Conservation (phyloP, 2,888 invertebrate species). For the Dolichomitus sp. region DNA sequence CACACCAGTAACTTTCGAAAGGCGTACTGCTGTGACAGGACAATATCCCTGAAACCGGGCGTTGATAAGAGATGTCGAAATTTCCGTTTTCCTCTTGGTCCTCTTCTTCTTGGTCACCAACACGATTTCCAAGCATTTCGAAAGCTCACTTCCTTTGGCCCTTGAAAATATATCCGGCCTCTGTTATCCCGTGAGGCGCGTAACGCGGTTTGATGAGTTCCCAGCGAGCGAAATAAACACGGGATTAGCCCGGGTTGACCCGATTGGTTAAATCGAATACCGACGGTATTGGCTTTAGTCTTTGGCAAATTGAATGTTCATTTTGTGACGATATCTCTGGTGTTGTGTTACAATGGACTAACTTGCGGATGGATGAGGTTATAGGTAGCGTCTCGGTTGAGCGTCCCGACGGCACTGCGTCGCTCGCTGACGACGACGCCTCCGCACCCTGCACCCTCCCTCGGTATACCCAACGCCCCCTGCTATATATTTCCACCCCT, state of each 20-base stretch:
- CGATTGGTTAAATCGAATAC: neutral
- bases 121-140: neutral
- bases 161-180: neutral
- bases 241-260: neutral
- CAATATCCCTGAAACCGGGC: slow-evolving; percentile 94
- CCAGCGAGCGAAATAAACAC: neutral
- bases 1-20: slow-evolving; percentile 94
- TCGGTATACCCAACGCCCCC: slow-evolving; percentile 33
- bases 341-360: slow-evolving; percentile 7
- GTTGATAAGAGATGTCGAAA: slow-evolving; percentile 2
- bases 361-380: slow-evolving; percentile 57
- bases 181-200: neutral
- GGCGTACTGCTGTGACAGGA: slow-evolving; percentile 99
- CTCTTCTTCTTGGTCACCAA: slow-evolving; percentile 20
- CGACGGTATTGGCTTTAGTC: neutral
- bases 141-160: neutral
- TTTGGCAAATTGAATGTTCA: neutral
- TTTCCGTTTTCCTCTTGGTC: slow-evolving; percentile 20
- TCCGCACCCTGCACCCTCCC: slow-evolving; percentile 77
- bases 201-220: neutral
- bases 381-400: slow-evolving; percentile 79
- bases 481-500: slow-evolving; percentile 51
- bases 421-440: slow-evolving; percentile 83
- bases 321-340: neutral
- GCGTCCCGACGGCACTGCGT: slow-evolving; percentile 85